Evolutionary conservation across 30 jellyfish, hydroid and myxozoan species (phyloP).

Genomic region (Rhopilema esculentum): DNA sequence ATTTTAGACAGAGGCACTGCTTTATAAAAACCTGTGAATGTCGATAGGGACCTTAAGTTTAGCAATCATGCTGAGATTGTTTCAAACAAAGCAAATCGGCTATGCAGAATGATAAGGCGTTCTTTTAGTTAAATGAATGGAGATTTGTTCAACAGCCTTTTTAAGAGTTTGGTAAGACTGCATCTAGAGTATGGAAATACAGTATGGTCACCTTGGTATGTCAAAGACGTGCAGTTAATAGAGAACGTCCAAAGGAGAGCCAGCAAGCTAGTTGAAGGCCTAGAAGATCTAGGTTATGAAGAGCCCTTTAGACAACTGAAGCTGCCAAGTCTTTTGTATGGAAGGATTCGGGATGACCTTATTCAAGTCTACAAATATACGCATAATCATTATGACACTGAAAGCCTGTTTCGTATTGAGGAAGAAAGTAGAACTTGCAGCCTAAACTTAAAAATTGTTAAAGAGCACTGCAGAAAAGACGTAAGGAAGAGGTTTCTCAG

Average conservation of each 20-base stretch:
- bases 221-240: slow-evolving; percentile 43
- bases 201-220: slow-evolving; percentile 44
- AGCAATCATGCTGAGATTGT: slow-evolving; percentile 54
- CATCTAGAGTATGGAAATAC: slow-evolving; percentile 61
- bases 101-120: slow-evolving; percentile 50
- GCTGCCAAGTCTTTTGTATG: slow-evolving; percentile 57
- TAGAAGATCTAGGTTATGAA: slow-evolving; percentile 21
- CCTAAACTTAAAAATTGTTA: no score
- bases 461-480: no score
- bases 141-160: slow-evolving; percentile 54
- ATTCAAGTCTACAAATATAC: slow-evolving; percentile 40
- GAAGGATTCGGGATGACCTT: slow-evolving; percentile 44
- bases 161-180: slow-evolving; percentile 48
- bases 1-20: no score
- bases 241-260: slow-evolving; percentile 56
- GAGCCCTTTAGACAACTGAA: slow-evolving; percentile 34
- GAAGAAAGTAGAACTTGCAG: no score
- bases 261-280: slow-evolving; percentile 41
- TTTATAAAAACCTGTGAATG: no score
- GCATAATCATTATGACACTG: no score
- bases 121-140: slow-evolving; percentile 56
- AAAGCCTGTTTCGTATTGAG: no score
- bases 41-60: slow-evolving; percentile 52
- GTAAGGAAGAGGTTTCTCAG: no score
- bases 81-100: slow-evolving; percentile 54